Percentiles rank a stretch among this genome's conserved stretches.
These are phyloP conservation scores for Cepaea nemoralis DNA, from an alignment of 1,140 invertebrate genomes.

Conservation along the genomic window DNA sequence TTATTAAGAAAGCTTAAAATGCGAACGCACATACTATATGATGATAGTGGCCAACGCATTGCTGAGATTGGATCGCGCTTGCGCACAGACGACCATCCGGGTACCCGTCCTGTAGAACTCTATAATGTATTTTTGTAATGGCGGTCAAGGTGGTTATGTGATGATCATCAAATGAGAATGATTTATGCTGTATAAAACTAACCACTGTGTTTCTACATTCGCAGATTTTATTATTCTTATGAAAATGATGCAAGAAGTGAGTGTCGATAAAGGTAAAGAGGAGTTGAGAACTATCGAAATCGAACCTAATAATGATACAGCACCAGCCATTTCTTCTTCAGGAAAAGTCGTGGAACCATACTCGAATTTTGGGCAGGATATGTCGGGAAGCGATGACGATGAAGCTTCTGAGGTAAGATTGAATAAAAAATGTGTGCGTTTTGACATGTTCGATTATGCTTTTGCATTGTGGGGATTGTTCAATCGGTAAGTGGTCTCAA, in stretches of 20 bases:
- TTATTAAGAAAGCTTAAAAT: constrained; percentile 5
- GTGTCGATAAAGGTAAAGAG: constrained; percentile 78
- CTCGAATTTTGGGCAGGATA: constrained; percentile 87
- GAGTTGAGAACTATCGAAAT: constrained; percentile 72
- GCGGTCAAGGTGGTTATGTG: constrained; percentile 67
- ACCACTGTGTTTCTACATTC: constrained; percentile 19
- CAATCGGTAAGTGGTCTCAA: no score
- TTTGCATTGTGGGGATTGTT: background rate
- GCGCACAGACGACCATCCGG: constrained; percentile 67
- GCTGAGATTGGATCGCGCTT: constrained; percentile 50
- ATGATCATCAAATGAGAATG: constrained; percentile 51
- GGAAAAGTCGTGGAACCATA: constrained; percentile 79
- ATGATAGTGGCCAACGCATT: constrained; percentile 37
- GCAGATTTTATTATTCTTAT: constrained; percentile 36
- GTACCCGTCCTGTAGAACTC: constrained; percentile 47
- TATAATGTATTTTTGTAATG: constrained; percentile 67
- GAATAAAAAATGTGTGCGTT: background rate
- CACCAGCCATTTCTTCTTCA: constrained; percentile 57
- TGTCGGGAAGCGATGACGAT: constrained; percentile 92
- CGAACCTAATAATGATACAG: constrained; percentile 59
- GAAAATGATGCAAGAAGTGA: constrained; percentile 86
- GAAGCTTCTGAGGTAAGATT: constrained; percentile 87
- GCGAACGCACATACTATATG: background rate
- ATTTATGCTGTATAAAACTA: constrained; percentile 44
- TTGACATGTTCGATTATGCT: background rate